Base-by-base conservation (phyloP, 2,888 invertebrate genomes). In the Metellina segmentata region DNA sequence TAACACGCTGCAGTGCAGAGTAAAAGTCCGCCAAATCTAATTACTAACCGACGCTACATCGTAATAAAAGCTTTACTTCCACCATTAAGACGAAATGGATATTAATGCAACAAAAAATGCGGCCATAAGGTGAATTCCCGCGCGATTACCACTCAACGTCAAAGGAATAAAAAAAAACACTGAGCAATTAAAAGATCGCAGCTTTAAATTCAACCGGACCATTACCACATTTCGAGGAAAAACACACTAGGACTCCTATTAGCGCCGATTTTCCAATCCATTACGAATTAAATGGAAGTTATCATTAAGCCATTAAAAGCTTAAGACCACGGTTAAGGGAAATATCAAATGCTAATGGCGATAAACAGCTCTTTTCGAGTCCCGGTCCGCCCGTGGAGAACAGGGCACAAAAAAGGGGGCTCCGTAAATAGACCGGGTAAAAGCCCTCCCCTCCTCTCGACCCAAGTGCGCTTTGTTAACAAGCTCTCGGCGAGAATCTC, bases 281-380 rank as follows among this genome's bases (percentile, higher is more conserved):
- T 85, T 85, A 85, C 75, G 61, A 75, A 74, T 85, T 85, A 75
- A 85, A 85, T 85, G 74, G 85, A 85, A 61, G 74, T 53, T 74
- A 85, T 85, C 85, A 61, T 74, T 85, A 85, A 85, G 85, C 85
- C 85, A 85, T 85, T 85, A 85, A 85, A 85, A 85, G 85, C 85
- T 61, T 75, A 85, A 85, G 75, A 75, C 85, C 85, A 85, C 85
- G 79, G 87, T 72, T 72, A 72, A 9, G 61, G 9, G 71, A 77
- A 87, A 79, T 81, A 87, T 87, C 87, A 87, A 79, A 87, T 72
- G 79, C 87, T 87, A 87, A 87, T 87, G 87, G 87, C 48, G 70
- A 79, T 79, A 81, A 87, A 69, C 69, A 81, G 52, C 87, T 48
- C 49, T 86, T 86, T 72, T 20, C 69, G 52, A 20, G 49, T n/a